A percentile compares a stretch with the other conserved stretches of the same genome.
Conservation (phyloP, 2,797 vertebrate species). For the Mycteria americana region DNA sequence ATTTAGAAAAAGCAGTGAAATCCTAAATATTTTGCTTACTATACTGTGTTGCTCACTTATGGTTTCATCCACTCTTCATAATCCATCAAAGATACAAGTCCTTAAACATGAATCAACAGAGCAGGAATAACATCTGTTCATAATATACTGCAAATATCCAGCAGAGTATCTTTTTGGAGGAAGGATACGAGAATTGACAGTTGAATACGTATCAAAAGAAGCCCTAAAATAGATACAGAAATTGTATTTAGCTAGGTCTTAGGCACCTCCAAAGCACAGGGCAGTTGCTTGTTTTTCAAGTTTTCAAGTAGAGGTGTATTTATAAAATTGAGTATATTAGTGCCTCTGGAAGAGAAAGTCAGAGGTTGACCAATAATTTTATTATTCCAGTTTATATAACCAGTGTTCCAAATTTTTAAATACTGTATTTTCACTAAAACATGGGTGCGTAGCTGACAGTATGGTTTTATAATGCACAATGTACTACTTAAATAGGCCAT, state of each 20-base stretch:
- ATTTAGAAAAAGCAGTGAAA: neutral
- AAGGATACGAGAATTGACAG: neutral
- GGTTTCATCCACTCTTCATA: neutral
- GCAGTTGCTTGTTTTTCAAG: neutral
- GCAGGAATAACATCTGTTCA: conserved; percentile 19
- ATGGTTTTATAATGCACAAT: neutral
- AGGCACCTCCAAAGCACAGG: neutral
- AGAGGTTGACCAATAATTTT: neutral
- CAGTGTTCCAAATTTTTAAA: neutral
- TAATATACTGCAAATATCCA: neutral
- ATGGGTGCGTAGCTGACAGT: neutral
- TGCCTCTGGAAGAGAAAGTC: neutral
- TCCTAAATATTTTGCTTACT: neutral
- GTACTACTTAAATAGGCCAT: neutral
- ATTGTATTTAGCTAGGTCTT: neutral
- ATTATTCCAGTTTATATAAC: conserved; percentile 2
- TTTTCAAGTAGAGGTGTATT: neutral
- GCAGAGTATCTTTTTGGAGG: neutral
- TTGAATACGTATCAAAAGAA: neutral
- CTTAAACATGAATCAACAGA: conserved; percentile 6
- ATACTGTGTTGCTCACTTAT: neutral
- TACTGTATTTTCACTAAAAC: neutral
- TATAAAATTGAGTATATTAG: neutral
- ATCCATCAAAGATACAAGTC: neutral
- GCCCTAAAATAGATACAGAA: neutral